Conservation (phyloP, 53 echinoderm and acorn worm species). For the Mesocentrotus franciscanus region DNA sequence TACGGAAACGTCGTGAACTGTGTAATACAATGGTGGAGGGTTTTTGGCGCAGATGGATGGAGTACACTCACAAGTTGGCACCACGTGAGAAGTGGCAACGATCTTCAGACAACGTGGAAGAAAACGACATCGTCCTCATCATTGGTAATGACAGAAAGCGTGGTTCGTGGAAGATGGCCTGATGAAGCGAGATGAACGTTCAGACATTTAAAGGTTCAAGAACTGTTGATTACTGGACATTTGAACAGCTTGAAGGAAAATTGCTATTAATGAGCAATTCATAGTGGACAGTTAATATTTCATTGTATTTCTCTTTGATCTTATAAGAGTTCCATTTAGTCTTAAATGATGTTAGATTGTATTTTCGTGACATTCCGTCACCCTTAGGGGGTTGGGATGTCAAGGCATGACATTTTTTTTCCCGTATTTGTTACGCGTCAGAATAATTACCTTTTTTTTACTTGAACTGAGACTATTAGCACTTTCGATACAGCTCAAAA, state of each 20-base stretch:
- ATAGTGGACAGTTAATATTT: no score
- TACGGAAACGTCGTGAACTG: constrained; percentile 76
- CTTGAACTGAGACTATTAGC: no score
- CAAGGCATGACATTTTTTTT: background rate
- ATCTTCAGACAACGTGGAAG: constrained; percentile 67
- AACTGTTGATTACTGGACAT: no score
- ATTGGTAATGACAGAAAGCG: constrained; percentile 71
- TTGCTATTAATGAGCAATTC: no score
- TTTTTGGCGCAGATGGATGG: constrained; percentile 73
- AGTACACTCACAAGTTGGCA: constrained; percentile 75
- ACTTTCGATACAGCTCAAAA: no score
- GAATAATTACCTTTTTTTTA: no score
- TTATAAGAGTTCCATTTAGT: no score
- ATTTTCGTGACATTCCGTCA: constrained; percentile 4
- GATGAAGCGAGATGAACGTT: background rate
- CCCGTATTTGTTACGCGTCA: no score
- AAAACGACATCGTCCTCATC: constrained; percentile 77
- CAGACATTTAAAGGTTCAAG: no score
- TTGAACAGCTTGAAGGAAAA: no score
- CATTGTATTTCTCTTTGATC: no score
- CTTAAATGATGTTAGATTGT: no score
- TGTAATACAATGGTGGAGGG: constrained; percentile 78
- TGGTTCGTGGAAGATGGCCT: constrained; percentile 72
- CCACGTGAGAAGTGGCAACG: constrained; percentile 65
- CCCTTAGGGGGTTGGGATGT: constrained; percentile 13